Evolutionary conservation across 1,140 invertebrate genomes (phyloP).

Genomic region (Magallana ariakensis): DNA sequence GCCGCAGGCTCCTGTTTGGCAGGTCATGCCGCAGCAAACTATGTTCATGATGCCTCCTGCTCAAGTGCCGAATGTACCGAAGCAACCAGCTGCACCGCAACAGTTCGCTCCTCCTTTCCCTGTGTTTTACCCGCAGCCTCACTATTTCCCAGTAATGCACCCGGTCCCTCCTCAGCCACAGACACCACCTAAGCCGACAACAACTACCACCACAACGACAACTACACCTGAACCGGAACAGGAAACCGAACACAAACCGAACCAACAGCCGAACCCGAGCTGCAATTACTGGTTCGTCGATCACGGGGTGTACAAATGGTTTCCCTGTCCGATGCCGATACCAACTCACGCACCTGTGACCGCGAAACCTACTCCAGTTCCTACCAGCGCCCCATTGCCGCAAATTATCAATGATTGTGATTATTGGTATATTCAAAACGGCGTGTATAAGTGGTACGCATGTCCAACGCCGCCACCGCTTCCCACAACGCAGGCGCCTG

Average conservation of each 20-base stretch:
- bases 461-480: not conserved
- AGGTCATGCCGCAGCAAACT: not conserved
- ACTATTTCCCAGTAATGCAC: not conserved
- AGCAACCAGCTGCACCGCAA: not conserved
- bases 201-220: constrained; percentile 1
- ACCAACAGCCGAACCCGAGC: not conserved
- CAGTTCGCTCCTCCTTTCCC: not conserved
- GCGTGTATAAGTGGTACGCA: constrained; percentile 4
- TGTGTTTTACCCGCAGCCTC: not conserved
- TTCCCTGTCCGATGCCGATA: not conserved
- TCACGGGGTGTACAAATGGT: not conserved
- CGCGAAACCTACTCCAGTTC: not conserved
- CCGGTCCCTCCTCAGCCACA: not conserved
- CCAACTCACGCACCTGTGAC: not conserved
- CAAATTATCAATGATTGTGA: not conserved
- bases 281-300: constrained; percentile 5
- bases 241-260: not conserved
- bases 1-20: not conserved
- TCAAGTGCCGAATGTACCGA: not conserved
- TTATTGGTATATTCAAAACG: constrained; percentile 15
- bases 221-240: not conserved
- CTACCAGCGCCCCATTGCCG: not conserved
- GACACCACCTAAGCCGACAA: not conserved
- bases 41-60: not conserved
- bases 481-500: not conserved